Evolutionary conservation across 2,888 invertebrate species (phyloP), one percentile per base, ranked within the genome.

Genomic region (Coelinius sp.): DNA sequence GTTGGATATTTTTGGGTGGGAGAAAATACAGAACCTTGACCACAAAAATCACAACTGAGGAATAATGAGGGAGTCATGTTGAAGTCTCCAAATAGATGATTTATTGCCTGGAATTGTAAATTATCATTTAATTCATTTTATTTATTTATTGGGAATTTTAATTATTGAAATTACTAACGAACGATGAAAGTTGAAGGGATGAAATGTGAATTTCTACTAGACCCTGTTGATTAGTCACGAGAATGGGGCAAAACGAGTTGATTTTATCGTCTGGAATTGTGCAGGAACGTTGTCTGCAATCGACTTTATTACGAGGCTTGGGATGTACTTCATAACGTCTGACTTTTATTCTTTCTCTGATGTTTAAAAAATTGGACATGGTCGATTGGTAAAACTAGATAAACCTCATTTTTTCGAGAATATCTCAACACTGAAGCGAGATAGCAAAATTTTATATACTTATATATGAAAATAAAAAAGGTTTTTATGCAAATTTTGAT

Each of bases 171-270:
- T 53, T 73, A 80, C 78, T 80, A 68, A 85, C 85, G 53, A 77
- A 77, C 17, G 80, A 77, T 0, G 82, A 81, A 7, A 84, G 77
- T 31, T 82, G 82, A 4, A 85, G 70, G 4, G 76, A 77, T 12
- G 80, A 49, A 14, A 84, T 78, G 27, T 84, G 84, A 64, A 85
- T 72, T 74, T 85, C 85, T 49, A 85, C 35, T 38, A 85, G 73
- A 22, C 82, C 84, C 72, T 84, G 81, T 8, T 77, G 79, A 10
- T 82, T 76, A 0, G 76, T 75, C 22, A 83, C 78, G 7, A 81
- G 71, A 27, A 82, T 63, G 4, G 82, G 82, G 68, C 74, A 78
- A 8, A 75, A 68, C 46, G 69, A 65, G 6, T 73, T 12, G 1
- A 10, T 14, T 20, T 22, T 24, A 17, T 49, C n/a, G 2, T 17